Evolutionary conservation across 2,797 vertebrate genomes (phyloP), one percentile per base, ranked within the genome.

Genomic region (Poecilia wingei): DNA sequence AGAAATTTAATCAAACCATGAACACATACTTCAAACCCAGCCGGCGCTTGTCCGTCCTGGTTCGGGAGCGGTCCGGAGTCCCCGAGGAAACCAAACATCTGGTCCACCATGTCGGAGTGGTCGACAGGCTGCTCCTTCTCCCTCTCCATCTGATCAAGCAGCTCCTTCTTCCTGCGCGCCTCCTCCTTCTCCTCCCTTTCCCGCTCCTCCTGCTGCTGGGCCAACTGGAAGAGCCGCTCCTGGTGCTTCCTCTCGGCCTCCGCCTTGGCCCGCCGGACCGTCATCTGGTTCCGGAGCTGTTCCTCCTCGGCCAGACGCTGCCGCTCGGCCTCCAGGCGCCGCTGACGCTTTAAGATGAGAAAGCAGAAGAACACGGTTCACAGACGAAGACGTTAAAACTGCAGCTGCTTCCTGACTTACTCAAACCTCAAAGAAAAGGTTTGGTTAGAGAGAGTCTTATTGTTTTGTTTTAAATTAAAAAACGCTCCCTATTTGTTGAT

Each of bases 51-150:
- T 8, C 97, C 98, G 77, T 98, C 97, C 90, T 97, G 96, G 77
- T 97, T 97, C 12, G 97, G 96, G 6, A 97, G 82, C 0, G 96
- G 94, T 0, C 95, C 92, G 0, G 96, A 93, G 1, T 94, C 96
- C 2, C 97, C 97, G 81, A 99, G 95, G 92, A 99, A 99, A 6
- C 98, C 98, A 2, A 99, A 98, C 96, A 99, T 97, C 79, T 95
- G 96, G 94, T 99, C 98, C 91, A 99, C 98, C 97, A 99, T 97
- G 89, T 98, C 98, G 0, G 97, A 97, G 94, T 99, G 97, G 0
- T 97, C 97, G 71, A 99, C 95, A 0, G 98, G 97, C 84, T 97
- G 96, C 0, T 96, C 96, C 72, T 95, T 96, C 75, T 97, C 96
- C 86, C 90, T 89, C 93, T 98, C 97, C 97, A 97, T 96, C 93